Evolutionary conservation across 2,888 invertebrate species (phyloP), one percentile per base, ranked within the genome.

Genomic region (Nemapogon koenigi): DNA sequence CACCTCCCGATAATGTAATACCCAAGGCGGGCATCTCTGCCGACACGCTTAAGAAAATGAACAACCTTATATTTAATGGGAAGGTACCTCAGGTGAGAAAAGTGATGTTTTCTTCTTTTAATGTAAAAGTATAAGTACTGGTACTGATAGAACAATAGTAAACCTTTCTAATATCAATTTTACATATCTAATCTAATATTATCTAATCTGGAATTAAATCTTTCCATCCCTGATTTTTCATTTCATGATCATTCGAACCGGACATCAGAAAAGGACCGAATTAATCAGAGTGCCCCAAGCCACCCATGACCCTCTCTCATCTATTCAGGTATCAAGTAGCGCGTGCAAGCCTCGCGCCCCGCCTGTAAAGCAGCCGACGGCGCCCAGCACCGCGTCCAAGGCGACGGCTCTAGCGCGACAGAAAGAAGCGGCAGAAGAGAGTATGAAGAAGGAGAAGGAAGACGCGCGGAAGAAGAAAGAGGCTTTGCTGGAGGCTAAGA

Each of bases 381-480:
- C 52, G 16, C 52, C 22, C 37, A 50, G 57, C 0, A 69, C 62
- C 18, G 60, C 67, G 1, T 68, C 69, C 8, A 75, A 73, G 22
- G 28, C 63, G 1, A 59, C 53, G 26, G 50, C 55, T 3, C 41
- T 64, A 17, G 53, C 39, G 33, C 54, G 50, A 3, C 54, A 66
- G 1, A 62, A 64, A 1, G 81, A 79, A 31, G 55, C 54, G 3
- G 57, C 52, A 42, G 40, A 52, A 16, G 72, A 70, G 45, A 57
- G 22, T 50, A 57, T 47, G 28, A 68, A 46, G 57, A 62, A 26
- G 53, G 80, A 54, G 67, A 79, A 46, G 41, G 82, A 83, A 39
- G 83, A 83, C 38, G 82, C 81, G 0, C 55, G 71, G 37, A 69
- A 62, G 47, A 86, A 86, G 59, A 81, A 83, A 37, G 85, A 86